Evolutionary conservation across 2,113 vertebrate species (phyloP).

Genomic region (Tyrannus savana): DNA sequence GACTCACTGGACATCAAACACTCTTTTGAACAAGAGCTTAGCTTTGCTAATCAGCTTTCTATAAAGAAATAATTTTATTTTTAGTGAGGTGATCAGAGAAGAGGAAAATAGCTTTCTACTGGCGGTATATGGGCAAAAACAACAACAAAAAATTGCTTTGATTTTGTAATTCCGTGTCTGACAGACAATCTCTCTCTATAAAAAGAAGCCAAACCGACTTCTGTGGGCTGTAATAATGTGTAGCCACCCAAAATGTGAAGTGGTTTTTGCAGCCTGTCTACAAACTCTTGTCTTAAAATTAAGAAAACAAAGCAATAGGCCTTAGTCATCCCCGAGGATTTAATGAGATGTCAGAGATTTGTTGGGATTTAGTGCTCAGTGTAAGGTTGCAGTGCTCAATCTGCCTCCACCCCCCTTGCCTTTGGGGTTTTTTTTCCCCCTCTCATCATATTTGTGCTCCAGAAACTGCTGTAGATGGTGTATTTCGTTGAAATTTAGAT

Average conservation of each 20-base stretch:
- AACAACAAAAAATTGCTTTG: neutral
- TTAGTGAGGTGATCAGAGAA: neutral
- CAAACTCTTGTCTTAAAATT: neutral
- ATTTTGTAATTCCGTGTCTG: neutral
- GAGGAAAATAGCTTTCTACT: neutral
- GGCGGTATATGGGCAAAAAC: neutral
- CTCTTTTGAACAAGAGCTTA: neutral
- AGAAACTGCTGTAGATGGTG: neutral
- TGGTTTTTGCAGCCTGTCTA: neutral
- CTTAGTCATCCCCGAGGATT: neutral
- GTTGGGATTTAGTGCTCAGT: neutral
- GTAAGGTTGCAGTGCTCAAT: neutral
- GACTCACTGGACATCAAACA: neutral
- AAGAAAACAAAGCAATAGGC: neutral
- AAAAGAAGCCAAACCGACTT: neutral
- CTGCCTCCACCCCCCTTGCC: neutral
- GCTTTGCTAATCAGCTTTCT: neutral
- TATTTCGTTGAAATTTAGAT: neutral
- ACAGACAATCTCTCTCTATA: neutral
- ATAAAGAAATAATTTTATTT: neutral
- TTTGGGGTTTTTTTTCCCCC: rapidly evolving
- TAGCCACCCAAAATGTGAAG: neutral
- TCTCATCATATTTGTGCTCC: neutral
- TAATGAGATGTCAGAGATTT: neutral
- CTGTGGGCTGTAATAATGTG: neutral